Evolutionary conservation across 2,888 invertebrate genomes (phyloP).

Genomic region (Chymomyza procnemis): DNA sequence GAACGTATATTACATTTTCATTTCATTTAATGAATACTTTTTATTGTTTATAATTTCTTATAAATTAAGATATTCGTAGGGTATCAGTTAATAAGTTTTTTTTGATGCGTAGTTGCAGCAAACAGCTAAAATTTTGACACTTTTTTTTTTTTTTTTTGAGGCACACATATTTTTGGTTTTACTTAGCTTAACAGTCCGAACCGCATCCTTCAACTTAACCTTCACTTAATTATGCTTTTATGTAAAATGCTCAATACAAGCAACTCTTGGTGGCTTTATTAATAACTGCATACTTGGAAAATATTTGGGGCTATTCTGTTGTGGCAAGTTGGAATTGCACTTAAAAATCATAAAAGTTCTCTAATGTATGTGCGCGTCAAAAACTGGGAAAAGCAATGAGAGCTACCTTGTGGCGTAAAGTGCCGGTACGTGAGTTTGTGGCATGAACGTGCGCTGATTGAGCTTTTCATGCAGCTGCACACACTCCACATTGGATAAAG

Average conservation of each 20-base stretch:
- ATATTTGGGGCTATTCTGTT: neutral
- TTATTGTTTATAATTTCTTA: no score
- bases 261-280: neutral
- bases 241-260: neutral
- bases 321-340: neutral
- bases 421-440: slow-evolving; percentile 16
- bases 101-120: no score
- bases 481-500: neutral
- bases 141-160: no score
- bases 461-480: neutral
- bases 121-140: no score
- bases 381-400: neutral
- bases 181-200: no score
- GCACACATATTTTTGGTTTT: no score
- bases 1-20: no score
- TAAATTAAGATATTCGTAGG: no score
- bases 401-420: neutral
- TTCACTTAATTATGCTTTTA: no score
- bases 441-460: slow-evolving; percentile 16
- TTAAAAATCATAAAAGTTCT: neutral
- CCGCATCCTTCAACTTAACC: no score
- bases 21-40: no score
- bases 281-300: neutral
- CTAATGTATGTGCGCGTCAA: neutral
- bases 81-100: no score